A percentile compares a stretch with the other conserved stretches of the same genome.
Conservation (phyloP, 1,140 invertebrate genomes). For the Mycetomoellerius zeteki region DNA sequence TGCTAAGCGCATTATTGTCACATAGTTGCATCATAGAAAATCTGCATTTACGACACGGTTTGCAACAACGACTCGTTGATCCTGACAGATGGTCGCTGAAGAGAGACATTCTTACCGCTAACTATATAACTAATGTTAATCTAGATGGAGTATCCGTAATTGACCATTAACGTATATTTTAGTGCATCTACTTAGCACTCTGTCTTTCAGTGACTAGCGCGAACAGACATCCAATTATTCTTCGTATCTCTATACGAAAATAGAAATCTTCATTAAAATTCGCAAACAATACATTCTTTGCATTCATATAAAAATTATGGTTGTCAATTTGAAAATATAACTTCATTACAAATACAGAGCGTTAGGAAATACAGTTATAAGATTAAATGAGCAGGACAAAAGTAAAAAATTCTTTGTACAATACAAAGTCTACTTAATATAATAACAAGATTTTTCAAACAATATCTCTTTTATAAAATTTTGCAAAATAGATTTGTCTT, state of each 20-base stretch:
- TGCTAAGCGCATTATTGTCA: conserved; percentile 82
- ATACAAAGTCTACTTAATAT: neutral
- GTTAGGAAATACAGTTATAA: neutral
- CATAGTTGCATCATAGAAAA: conserved; percentile 64
- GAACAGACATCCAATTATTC: conserved; percentile 34
- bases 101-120: conserved; percentile 48
- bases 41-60: conserved; percentile 46
- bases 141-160: conserved; percentile 56
- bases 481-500: neutral
- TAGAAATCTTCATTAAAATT: conserved; percentile 15
- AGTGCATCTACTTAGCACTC: conserved; percentile 46
- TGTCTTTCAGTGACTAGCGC: conserved; percentile 20
- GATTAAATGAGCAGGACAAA: neutral
- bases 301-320: neutral
- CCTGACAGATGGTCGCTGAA: conserved; percentile 16
- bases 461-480: neutral
- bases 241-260: neutral
- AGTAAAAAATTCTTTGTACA: neutral
- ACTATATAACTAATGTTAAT: conserved; percentile 54
- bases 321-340: neutral
- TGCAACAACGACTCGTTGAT: conserved; percentile 50
- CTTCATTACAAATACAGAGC: neutral
- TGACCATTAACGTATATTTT: conserved; percentile 45
- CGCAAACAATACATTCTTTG: neutral
- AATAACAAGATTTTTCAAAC: neutral